Conservation (phyloP, 2,888 invertebrate genomes). For the Lasioglossum figueresi region DNA sequence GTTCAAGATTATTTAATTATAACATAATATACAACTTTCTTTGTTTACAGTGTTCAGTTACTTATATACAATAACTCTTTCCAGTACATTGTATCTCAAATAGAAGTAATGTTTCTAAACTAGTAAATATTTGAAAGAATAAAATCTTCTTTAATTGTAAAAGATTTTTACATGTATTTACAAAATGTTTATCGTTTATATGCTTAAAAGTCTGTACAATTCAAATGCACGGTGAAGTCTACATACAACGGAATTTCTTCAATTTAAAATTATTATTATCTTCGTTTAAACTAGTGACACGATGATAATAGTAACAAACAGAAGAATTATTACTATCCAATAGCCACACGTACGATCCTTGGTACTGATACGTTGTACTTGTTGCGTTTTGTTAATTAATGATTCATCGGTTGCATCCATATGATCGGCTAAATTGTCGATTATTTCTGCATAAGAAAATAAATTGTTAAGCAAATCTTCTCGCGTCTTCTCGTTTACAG, state of each 20-base stretch:
- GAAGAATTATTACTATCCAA: conserved; percentile 89
- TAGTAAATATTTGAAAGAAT: conserved; percentile 10
- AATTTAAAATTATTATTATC: background rate
- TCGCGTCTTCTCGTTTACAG: background rate
- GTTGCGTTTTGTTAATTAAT: conserved; percentile 88
- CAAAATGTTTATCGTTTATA: conserved; percentile 6
- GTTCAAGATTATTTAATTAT: conserved; percentile 24
- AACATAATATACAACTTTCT: background rate
- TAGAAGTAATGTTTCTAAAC: conserved; percentile 12
- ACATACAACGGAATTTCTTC: background rate
- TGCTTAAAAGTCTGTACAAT: conserved; percentile 21
- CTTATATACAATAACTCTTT: conserved; percentile 16
- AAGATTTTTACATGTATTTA: conserved; percentile 36
- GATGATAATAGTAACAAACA: conserved; percentile 88
- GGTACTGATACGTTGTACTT: conserved; percentile 87
- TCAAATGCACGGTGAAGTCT: background rate
- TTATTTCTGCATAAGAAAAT: conserved; percentile 86
- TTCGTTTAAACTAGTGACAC: conserved; percentile 82
- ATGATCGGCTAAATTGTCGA: conserved; percentile 90
- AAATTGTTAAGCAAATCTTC: background rate
- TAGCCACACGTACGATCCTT: conserved; percentile 91
- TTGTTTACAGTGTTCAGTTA: conserved; percentile 2
- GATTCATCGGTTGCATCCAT: conserved; percentile 90
- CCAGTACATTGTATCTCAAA: background rate
- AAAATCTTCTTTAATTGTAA: conserved; percentile 10